A percentile compares a stretch with the other conserved stretches of the same genome.
These are phyloP conservation scores for Gandaritis pyraliata DNA, from an alignment of 2,888 invertebrate species.

Conservation along the genomic window DNA sequence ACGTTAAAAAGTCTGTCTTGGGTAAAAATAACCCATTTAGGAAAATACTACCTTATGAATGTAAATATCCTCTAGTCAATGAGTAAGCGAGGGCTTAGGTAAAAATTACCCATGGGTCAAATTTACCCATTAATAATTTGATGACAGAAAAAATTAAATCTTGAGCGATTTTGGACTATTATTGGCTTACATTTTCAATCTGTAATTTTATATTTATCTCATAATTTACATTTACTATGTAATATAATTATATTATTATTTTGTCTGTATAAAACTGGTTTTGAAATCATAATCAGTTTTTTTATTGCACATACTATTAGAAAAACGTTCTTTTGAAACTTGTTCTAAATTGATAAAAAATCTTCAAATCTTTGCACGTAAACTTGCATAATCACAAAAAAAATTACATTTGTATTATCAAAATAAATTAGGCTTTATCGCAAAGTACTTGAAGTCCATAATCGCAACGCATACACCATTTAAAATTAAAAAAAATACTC, in stretches of 20 bases:
- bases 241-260: conserved; percentile 1
- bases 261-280: background rate
- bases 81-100: conserved; percentile 4
- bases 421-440: conserved; percentile 24
- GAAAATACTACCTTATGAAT: conserved; percentile 4
- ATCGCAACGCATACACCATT: conserved; percentile 9
- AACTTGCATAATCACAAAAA: conserved; percentile 2
- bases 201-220: background rate
- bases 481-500: conserved; percentile 12
- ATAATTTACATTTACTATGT: background rate
- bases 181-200: conserved; percentile 13
- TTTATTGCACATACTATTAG: no score
- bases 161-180: conserved; percentile 47
- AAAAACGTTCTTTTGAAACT: background rate
- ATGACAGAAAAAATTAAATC: conserved; percentile 20
- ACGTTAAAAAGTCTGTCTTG: conserved; percentile 2
- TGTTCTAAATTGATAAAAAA: conserved; percentile 3
- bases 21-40: conserved; percentile 16
- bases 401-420: conserved; percentile 17
- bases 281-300: background rate
- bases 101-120: conserved; percentile 4
- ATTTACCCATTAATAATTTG: conserved; percentile 1
- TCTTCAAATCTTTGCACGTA: conserved; percentile 7
- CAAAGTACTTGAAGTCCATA: conserved; percentile 20
- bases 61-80: conserved; percentile 18